Conservation (phyloP, 2,797 vertebrate genomes). For the Hybognathus amarus region DNA sequence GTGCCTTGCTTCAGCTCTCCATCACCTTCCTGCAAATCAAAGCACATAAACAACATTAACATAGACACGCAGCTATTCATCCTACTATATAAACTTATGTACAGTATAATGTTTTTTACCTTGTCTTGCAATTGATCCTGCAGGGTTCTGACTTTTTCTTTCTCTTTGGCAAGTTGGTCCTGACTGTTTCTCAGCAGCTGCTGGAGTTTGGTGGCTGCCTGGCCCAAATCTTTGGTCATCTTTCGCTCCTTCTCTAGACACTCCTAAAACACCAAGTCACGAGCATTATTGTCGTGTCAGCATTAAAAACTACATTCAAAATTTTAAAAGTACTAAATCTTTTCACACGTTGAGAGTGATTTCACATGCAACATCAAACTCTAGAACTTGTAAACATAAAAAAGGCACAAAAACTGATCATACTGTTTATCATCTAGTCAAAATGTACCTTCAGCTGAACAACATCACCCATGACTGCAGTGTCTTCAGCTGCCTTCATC, state of each 20-base stretch:
- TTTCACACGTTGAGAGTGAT: neutral
- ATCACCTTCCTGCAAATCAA: conserved; percentile 80
- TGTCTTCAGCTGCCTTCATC: conserved; percentile 74
- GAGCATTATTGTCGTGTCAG: neutral
- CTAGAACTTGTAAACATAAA: neutral
- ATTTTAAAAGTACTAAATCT: neutral
- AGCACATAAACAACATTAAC: neutral
- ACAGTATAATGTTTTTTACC: conserved; percentile 66
- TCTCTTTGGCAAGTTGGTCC: conserved; percentile 90
- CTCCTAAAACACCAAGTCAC: conserved; percentile 74
- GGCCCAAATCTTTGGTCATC: conserved; percentile 88
- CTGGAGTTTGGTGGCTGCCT: conserved; percentile 89
- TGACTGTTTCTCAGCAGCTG: conserved; percentile 89
- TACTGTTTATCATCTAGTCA: neutral
- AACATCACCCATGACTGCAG: conserved; percentile 75
- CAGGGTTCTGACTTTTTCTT: conserved; percentile 82
- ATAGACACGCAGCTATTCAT: neutral
- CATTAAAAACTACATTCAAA: neutral
- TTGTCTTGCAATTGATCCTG: conserved; percentile 82
- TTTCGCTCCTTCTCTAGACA: conserved; percentile 93
- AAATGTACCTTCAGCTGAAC: conserved; percentile 84
- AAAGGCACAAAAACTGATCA: neutral
- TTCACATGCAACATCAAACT: neutral
- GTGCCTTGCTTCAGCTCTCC: conserved; percentile 88
- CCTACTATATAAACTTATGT: neutral